phyloP scores from a whole-genome alignment of 2,888 invertebrate species.

The Hypomecis atomaria region DNA sequence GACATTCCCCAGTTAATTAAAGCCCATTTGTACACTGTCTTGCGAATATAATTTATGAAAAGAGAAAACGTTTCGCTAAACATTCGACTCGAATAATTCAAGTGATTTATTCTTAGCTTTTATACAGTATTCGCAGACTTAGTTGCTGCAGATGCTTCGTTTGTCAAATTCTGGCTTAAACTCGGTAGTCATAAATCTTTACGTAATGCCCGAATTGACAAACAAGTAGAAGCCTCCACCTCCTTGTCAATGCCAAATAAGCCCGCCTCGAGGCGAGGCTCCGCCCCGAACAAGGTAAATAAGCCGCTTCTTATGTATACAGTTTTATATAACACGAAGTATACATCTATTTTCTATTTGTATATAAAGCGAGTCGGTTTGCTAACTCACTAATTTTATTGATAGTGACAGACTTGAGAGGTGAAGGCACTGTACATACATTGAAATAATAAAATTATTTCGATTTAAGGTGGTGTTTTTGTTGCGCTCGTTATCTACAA shows the following conservation, averaged over 20 bases:
- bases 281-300: constrained; percentile 79
- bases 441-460: background rate
- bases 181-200: constrained; percentile 37
- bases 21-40: constrained; percentile 81
- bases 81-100: constrained; percentile 58
- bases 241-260: constrained; percentile 82
- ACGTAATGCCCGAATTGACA: constrained; percentile 60
- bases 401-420: background rate
- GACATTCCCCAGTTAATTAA: constrained; percentile 82
- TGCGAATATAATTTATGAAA: constrained; percentile 77
- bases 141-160: constrained; percentile 4
- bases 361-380: constrained; percentile 16
- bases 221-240: constrained; percentile 72
- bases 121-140: background rate
- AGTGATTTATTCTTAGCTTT: constrained; percentile 30
- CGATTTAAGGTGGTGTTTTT: no score
- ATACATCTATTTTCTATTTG: constrained; percentile 57
- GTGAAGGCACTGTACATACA: background rate
- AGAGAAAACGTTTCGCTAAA: constrained; percentile 66
- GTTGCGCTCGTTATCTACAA: no score
- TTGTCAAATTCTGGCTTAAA: background rate
- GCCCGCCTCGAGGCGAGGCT: constrained; percentile 80
- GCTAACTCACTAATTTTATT: constrained; percentile 3
- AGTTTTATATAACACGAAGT: constrained; percentile 66
- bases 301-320: constrained; percentile 70